These are phyloP conservation scores for Periphyllus acericola DNA, from an alignment of 2,888 invertebrate species.

Conservation along the genomic window DNA sequence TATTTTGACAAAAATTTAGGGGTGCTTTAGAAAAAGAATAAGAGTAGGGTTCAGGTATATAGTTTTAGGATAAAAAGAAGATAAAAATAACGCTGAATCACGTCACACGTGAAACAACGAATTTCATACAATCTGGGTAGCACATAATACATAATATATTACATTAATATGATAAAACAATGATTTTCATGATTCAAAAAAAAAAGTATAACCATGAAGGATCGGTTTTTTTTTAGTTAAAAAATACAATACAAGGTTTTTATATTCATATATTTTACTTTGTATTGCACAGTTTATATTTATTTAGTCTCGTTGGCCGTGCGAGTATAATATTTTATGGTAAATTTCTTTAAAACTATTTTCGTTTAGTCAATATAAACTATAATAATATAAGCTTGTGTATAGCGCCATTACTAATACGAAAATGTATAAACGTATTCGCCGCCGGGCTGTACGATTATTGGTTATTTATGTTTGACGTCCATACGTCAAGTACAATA, in stretches of 20 bases:
- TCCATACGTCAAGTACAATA: too few species aligned
- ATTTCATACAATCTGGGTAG: background rate
- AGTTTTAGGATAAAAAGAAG: conserved; percentile 19
- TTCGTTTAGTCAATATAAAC: background rate
- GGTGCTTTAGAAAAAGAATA: background rate
- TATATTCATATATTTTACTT: background rate
- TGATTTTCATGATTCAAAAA: background rate
- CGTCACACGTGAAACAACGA: background rate
- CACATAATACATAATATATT: background rate
- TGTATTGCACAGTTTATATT: background rate
- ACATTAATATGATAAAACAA: background rate
- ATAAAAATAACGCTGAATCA: conserved; percentile 10
- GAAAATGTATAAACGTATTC: too few species aligned
- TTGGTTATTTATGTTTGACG: too few species aligned
- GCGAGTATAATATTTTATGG: background rate
- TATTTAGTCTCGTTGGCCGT: background rate
- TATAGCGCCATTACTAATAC: too few species aligned
- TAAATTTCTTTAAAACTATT: background rate
- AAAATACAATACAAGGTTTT: background rate
- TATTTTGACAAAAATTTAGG: background rate
- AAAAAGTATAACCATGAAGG: background rate
- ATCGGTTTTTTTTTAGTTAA: background rate
- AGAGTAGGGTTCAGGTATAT: conserved; percentile 9
- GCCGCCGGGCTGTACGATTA: too few species aligned
- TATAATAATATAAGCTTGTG: too few species aligned